Evolutionary conservation across 2,888 invertebrate species (phyloP).

Genomic region (Pachycephus smyrnensis): DNA sequence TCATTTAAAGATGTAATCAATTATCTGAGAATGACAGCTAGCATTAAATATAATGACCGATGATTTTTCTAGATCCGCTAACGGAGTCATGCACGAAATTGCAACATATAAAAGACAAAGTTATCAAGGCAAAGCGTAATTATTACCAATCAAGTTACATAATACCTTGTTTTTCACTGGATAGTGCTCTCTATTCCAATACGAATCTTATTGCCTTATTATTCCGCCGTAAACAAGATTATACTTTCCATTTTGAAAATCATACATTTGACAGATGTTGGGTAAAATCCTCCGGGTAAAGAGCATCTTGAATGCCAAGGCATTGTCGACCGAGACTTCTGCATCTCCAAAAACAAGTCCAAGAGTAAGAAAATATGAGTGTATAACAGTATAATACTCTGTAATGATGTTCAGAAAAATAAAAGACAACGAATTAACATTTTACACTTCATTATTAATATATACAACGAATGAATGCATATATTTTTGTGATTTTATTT

Average conservation of each 20-base stretch:
- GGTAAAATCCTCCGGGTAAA: slow-evolving; percentile 28
- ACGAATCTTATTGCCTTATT: neutral
- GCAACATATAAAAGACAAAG: neutral
- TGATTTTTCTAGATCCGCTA: neutral
- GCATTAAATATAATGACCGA: neutral
- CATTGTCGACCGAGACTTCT: slow-evolving; percentile 28
- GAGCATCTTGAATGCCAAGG: slow-evolving; percentile 16
- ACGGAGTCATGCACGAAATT: neutral
- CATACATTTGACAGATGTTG: slow-evolving; percentile 30
- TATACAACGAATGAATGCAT: too few relatives aligned
- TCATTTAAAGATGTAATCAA: neutral
- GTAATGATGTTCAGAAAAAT: neutral
- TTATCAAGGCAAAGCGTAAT: neutral
- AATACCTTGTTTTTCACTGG: neutral
- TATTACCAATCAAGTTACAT: neutral
- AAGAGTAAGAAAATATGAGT: neutral
- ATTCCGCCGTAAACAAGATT: neutral
- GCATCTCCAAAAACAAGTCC: slow-evolving; percentile 18
- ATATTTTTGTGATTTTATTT: slow-evolving; percentile 29
- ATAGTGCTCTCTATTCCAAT: neutral
- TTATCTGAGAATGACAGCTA: neutral
- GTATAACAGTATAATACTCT: neutral
- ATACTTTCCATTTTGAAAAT: neutral
- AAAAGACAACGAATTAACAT: neutral
- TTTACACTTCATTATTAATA: too few relatives aligned